Base-by-base conservation (phyloP, 1,140 invertebrate species). In the Drosophila funebris region DNA sequence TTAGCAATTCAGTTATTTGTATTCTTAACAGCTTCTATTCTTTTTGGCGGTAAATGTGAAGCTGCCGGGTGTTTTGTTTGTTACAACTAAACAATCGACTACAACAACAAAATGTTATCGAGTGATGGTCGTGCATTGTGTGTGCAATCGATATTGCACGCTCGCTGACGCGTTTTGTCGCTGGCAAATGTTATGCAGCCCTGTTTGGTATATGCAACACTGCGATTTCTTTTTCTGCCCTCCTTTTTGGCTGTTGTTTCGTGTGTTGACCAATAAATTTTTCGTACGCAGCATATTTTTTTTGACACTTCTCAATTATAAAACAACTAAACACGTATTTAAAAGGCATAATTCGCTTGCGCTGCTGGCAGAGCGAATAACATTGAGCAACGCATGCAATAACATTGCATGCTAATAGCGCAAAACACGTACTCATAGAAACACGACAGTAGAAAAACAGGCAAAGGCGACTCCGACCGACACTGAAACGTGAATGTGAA, bases 181-280 rank as follows among this genome's bases (percentile, higher is more conserved):
- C 29, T 33, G 8, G 27, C 24, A 22, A n/a, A 22, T 27, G 18
- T 0, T 61, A 9, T 54, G 43, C 50, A 73, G 67, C 71, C 50
- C 66, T 69, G 50, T 18, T 52, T 33, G 8, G 14, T 29, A 46
- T 62, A 36, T 63, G 64, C 78, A 82, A 82, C 79, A 67, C 79
- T 82, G 79, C 70, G 70, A 67, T 67, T 82, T 78, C 61, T 76
- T 64, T 85, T 85, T 56, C 67, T 68, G 67, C 63, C 74, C 76
- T 71, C 73, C 80, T 85, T 84, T 79, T 79, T 52, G 75, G 79
- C 80, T 83, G 79, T 67, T 76, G 79, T 83, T 83, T 77, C 81
- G 81, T 84, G 79, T 85, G 81, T 85, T 84, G 81, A 84, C 81
- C 81, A 84, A 84, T 83, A 85, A 80, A 80, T 79, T 84, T 84